Base-by-base conservation (phyloP, 1,140 invertebrate species). In the Camponotus vicinus region DNA sequence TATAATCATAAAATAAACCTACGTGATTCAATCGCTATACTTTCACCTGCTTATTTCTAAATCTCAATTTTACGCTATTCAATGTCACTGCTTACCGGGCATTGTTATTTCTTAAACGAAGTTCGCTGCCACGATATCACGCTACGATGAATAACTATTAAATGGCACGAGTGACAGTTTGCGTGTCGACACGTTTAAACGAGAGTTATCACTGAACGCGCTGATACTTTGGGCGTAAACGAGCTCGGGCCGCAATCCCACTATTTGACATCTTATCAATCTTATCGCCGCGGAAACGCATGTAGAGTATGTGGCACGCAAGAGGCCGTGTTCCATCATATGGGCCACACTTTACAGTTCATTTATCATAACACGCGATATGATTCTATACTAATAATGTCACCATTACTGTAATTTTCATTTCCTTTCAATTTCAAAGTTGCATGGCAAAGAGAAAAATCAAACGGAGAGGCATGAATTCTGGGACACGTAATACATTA, bases 251-350 rank as follows among this genome's bases (percentile, higher is more conserved):
- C 7, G 52, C 37, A 63, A 49, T 63, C 79, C 69, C 79, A 61
- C 79, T 64, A 70, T 69, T 80, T 34, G 45, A 69, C 8, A 37
- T 40, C 40, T 83, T 83, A 83, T 83, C 79, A 63, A 61, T 73
- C 52, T 82, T 82, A 82, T 82, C 79, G 18, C 63, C 34, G 18
- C n/a, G 79, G 18, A 61, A 82, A 73, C 67, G 37, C 37, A 57
- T 18, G 18, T 82, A 3, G 18, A 59, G 11, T 52, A 59, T 70
- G 27, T 45, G 40, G 27, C 67, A 82, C 40, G 52, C 49, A 13
- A 69, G 45, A 73, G 32, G n/a, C 40, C 40, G 32, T 37, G 32
- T 67, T 79, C 21, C 1, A 34, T n/a, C 13, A 21, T 37, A 34
- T n/a, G 34, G 11, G 1, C 18, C 9, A 45, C 21, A 82, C 27